Percentiles rank a stretch among this genome's conserved stretches.
Conservation (phyloP, 2,797 vertebrate genomes). For the Poecilia velifera region DNA sequence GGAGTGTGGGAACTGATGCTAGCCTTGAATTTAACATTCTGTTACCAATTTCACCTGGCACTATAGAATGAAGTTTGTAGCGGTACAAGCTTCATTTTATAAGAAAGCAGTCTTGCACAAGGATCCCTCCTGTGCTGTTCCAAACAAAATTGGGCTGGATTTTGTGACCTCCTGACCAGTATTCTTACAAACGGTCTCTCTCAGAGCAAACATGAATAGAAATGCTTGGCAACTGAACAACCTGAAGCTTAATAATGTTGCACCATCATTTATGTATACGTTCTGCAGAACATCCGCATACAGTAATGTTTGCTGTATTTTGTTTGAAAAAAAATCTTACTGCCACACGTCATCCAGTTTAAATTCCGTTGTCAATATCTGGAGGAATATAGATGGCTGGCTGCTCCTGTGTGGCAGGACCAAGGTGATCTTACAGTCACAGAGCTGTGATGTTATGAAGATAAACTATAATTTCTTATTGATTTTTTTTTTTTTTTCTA, state of each 20-base stretch:
- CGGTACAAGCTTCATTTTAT: neutral
- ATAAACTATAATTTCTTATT: slow-evolving; percentile 1
- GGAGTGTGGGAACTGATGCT: neutral
- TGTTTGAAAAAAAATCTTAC: neutral
- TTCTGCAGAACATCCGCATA: neutral
- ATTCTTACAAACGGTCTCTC: neutral
- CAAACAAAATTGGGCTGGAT: neutral
- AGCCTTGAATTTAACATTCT: no score
- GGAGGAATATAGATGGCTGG: neutral
- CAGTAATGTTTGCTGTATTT: no score
- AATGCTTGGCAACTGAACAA: neutral
- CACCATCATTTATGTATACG: neutral
- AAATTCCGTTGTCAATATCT: neutral
- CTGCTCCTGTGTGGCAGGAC: neutral
- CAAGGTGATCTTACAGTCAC: neutral
- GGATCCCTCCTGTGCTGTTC: neutral
- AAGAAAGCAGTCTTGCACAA: neutral
- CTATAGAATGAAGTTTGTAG: no score
- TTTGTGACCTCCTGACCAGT: neutral
- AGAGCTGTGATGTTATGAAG: neutral
- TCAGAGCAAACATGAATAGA: neutral
- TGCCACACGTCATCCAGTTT: neutral
- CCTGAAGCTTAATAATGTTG: neutral
- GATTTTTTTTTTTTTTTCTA: neutral
- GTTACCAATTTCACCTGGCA: no score